A percentile compares a stretch with the other conserved stretches of the same genome.
phyloP scores from a whole-genome alignment of 92 coral and sea anemone species.

The Palythoa caribaeorum region DNA sequence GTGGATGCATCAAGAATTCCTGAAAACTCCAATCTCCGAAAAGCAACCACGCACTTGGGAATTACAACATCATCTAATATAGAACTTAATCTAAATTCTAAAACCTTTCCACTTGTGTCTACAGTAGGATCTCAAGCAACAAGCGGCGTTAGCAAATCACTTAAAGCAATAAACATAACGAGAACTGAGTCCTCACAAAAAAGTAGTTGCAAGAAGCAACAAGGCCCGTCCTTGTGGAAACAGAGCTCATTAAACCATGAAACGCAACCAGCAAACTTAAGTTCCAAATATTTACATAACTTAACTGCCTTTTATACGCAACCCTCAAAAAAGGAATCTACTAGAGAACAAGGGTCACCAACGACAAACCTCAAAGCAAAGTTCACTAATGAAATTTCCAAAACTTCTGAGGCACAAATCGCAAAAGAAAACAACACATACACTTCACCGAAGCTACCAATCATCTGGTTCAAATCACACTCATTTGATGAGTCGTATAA shows the following conservation, averaged over 20 bases:
- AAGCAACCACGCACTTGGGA: not conserved
- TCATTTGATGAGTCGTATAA: too few species aligned
- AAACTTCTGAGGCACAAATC: not conserved
- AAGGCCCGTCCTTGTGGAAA: not conserved
- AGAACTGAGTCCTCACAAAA: not conserved
- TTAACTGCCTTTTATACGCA: not conserved
- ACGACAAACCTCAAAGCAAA: not conserved
- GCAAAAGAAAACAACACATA: not conserved
- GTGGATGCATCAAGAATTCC: not conserved
- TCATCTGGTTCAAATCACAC: not conserved
- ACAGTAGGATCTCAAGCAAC: not conserved
- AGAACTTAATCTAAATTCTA: not conserved
- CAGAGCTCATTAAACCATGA: not conserved
- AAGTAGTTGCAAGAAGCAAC: not conserved
- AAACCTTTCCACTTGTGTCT: not conserved
- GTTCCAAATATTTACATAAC: not conserved
- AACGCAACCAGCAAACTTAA: not conserved
- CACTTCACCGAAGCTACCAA: slow-evolving; percentile 3
- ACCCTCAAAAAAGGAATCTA: not conserved
- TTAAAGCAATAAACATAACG: not conserved
- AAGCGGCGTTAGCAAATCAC: not conserved
- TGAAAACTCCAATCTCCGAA: not conserved
- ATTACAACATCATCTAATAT: not conserved
- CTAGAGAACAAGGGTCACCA: not conserved
- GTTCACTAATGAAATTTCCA: not conserved